Percentiles rank a stretch among this genome's conserved stretches.
Evolutionary conservation across 2,113 vertebrate genomes (phyloP).

Genomic region (Henicopernis longicauda): DNA sequence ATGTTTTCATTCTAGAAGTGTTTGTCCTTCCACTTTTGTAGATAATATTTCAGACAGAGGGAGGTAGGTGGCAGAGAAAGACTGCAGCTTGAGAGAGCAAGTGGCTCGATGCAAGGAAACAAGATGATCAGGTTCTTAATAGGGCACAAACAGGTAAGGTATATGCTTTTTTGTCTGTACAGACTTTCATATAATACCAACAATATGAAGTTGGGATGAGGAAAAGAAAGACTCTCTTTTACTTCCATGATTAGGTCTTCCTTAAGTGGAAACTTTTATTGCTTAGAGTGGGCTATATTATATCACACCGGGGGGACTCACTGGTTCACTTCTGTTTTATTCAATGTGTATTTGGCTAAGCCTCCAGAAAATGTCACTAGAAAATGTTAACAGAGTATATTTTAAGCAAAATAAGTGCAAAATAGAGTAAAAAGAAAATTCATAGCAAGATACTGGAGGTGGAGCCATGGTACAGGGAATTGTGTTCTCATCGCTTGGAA

Average conservation of each 20-base stretch:
- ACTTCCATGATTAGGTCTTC: not conserved
- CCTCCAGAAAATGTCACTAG: not conserved
- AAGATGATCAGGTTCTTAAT: not conserved
- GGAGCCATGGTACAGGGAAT: conserved; percentile 55
- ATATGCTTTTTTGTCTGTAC: not conserved
- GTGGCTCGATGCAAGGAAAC: not conserved
- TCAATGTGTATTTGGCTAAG: not conserved
- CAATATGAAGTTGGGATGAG: not conserved
- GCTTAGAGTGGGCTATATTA: not conserved
- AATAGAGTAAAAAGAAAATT: not conserved
- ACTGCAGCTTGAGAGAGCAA: not conserved
- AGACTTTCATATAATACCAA: not conserved
- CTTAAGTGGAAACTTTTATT: not conserved
- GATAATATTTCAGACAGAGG: conserved; percentile 11
- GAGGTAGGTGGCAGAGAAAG: conserved; percentile 56
- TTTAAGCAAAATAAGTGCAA: not conserved
- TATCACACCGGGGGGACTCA: not conserved
- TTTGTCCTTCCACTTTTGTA: not conserved
- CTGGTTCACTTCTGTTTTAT: not conserved
- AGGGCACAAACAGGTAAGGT: not conserved
- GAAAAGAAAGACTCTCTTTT: not conserved
- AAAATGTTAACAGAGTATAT: not conserved
- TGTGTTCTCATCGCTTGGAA: not conserved
- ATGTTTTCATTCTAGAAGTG: not conserved
- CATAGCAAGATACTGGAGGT: conserved; percentile 45